Evolutionary conservation across 2,113 vertebrate genomes (phyloP).

Genomic region (Peromyscus maniculatus): DNA sequence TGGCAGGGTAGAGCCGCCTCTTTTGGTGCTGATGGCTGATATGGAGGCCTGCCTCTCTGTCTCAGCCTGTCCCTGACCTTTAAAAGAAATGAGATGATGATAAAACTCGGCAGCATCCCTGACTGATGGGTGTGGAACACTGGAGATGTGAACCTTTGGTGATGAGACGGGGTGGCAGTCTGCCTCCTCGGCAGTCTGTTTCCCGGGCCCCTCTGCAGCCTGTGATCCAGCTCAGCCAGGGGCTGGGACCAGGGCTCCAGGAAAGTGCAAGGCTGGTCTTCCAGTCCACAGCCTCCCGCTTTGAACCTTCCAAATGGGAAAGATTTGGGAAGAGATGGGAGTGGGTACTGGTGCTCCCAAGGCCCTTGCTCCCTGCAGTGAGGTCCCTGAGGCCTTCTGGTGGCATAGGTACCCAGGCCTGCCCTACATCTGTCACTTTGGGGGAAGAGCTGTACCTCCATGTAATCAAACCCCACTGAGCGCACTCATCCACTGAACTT

Average conservation of each 20-base stretch:
- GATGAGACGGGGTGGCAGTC: neutral
- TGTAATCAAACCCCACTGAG: neutral
- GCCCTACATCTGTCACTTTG: neutral
- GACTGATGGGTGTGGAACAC: constrained; percentile 23
- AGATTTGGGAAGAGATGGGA: neutral
- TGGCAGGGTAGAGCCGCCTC: neutral
- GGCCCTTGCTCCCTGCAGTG: accelerated
- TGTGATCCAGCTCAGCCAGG: neutral
- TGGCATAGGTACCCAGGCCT: neutral
- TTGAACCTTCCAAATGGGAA: no score
- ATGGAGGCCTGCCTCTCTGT: constrained; percentile 51
- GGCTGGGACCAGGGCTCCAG: neutral
- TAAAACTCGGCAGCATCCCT: constrained; percentile 14
- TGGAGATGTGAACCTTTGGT: constrained; percentile 43
- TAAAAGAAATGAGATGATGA: constrained; percentile 44
- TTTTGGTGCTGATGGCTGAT: neutral
- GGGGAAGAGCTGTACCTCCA: neutral
- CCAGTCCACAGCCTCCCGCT: neutral
- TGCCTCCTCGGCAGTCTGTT: neutral
- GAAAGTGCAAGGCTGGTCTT: neutral
- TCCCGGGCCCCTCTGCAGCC: accelerated
- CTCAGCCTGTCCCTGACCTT: constrained; percentile 67
- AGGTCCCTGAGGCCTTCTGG: neutral
- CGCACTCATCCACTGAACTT: neutral
- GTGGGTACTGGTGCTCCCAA: accelerated